Base-by-base conservation (phyloP, 2,888 invertebrate genomes). In the Argyresthia albistria region DNA sequence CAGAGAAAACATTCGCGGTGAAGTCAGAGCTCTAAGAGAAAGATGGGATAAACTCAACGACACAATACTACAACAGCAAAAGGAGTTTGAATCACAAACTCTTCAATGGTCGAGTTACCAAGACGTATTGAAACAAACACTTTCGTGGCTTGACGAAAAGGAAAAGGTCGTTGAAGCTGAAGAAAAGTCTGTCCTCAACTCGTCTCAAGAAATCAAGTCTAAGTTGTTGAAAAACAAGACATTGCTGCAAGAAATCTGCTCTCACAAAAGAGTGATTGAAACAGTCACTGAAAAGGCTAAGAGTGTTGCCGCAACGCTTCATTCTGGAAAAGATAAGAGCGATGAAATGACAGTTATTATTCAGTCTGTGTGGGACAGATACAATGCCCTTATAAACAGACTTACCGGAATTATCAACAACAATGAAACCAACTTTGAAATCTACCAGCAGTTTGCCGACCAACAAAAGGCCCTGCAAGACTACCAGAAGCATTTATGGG, bases 181-280 rank as follows among this genome's bases (percentile, higher is more conserved):
- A 70, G 92, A 93, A 59, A 90, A 92, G 2, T 86, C 90, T 4
- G 89, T 91, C 45, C 92, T 95, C 80, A 91, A 93, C 48, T 94
- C 95, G 2, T 90, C 94, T 6, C 96, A 95, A 73, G 97, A 97
- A 74, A 93, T 95, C 8, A 91, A 94, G 56, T 93, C 95, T 0
- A 95, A 95, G 72, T 74, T 97, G 43, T 84, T 95, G 36, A 97
- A 97, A 74, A 93, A 94, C 66, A 97, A 95, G 89, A 93, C 95
- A 0, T 88, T 93, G 48, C 90, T 95, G 52, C 97, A 98, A 82
- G 98, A 98, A 80, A 95, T 97, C 25, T 84, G 92, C 54, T 94
- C 97, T 0, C 95, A 98, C 69, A 97, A 97, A 72, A 89, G 97
- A 60, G 93, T 97, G 6, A 93, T 98, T 45, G 97, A 98, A 80